A percentile compares a stretch with the other conserved stretches of the same genome.
Conservation (phyloP, 2,797 vertebrate species). For the Poecilia picta region DNA sequence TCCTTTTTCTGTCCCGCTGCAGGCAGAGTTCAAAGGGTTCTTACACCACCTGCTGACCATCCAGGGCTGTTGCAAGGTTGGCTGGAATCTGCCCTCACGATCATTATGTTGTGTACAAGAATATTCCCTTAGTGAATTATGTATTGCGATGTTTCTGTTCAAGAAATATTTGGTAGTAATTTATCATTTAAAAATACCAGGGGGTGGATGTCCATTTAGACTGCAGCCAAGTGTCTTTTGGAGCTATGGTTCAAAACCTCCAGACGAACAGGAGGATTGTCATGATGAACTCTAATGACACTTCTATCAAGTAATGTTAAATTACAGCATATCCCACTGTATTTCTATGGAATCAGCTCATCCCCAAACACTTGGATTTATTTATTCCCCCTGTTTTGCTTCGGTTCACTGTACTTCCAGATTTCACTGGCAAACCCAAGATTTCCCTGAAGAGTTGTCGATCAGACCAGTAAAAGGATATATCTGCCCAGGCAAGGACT, state of each 20-base stretch:
- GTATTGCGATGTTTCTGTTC: not conserved
- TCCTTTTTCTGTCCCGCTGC: constrained; percentile 83
- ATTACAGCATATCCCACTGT: not conserved
- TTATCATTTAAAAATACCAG: constrained; percentile 29
- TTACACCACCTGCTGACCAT: constrained; percentile 84
- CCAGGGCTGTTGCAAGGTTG: constrained; percentile 84
- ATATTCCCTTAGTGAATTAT: not conserved
- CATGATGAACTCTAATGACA: constrained; percentile 85
- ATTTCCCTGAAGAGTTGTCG: constrained; percentile 81
- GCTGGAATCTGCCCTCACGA: not conserved
- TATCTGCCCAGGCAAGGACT: constrained; percentile 83
- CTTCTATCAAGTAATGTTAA: constrained; percentile 80
- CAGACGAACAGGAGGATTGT: constrained; percentile 74
- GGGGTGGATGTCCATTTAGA: constrained; percentile 84
- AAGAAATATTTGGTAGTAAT: not conserved
- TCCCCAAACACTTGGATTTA: not conserved
- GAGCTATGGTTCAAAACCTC: constrained; percentile 82
- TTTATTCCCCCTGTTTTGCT: not conserved
- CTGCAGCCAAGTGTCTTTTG: constrained; percentile 85
- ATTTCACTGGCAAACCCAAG: constrained; percentile 85
- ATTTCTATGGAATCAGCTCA: not conserved
- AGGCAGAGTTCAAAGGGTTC: constrained; percentile 79
- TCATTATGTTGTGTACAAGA: not conserved
- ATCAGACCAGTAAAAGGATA: constrained; percentile 84
- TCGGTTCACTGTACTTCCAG: constrained; percentile 62